Conservation (phyloP, 2,113 vertebrate species). For the Sceloporus undulatus region DNA sequence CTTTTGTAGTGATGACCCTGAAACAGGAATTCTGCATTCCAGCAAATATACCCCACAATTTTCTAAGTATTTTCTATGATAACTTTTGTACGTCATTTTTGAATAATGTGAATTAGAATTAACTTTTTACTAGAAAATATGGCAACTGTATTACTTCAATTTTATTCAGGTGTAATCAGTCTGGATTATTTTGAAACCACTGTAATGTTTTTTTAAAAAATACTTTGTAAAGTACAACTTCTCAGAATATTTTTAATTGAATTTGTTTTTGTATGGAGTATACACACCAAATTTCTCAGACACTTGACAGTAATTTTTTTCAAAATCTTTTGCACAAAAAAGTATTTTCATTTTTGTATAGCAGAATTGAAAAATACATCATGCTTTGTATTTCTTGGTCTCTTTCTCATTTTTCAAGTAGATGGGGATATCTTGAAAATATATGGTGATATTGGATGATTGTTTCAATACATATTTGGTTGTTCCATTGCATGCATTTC, state of each 20-base stretch:
- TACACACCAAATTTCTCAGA: slow-evolving; percentile 71
- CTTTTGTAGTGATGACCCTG: slow-evolving; percentile 72
- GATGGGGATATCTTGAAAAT: slow-evolving; percentile 74
- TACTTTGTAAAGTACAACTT: slow-evolving; percentile 72
- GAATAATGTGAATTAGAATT: slow-evolving; percentile 72
- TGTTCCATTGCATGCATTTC: slow-evolving; percentile 82
- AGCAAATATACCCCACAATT: slow-evolving; percentile 71
- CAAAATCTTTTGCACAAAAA: slow-evolving; percentile 91
- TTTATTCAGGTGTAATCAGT: slow-evolving; percentile 75
- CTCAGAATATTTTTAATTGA: slow-evolving; percentile 78
- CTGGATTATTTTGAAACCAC: slow-evolving; percentile 88
- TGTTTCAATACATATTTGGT: slow-evolving; percentile 65
- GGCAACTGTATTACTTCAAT: slow-evolving; percentile 64
- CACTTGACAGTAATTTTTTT: slow-evolving; percentile 75
- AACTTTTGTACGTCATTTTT: slow-evolving; percentile 46
- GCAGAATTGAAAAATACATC: slow-evolving; percentile 93
- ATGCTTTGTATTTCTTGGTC: slow-evolving; percentile 81
- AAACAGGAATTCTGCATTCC: slow-evolving; percentile 72
- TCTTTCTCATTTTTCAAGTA: slow-evolving; percentile 76
- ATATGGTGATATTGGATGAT: slow-evolving; percentile 72
- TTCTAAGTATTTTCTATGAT: slow-evolving; percentile 67
- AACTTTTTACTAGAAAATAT: slow-evolving; percentile 71
- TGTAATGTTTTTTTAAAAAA: slow-evolving; percentile 78
- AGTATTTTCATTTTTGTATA: slow-evolving; percentile 88
- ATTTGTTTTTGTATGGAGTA: slow-evolving; percentile 84